Evolutionary conservation across 2,888 invertebrate species (phyloP).

Genomic region (Drosophila pseudotakahashii): DNA sequence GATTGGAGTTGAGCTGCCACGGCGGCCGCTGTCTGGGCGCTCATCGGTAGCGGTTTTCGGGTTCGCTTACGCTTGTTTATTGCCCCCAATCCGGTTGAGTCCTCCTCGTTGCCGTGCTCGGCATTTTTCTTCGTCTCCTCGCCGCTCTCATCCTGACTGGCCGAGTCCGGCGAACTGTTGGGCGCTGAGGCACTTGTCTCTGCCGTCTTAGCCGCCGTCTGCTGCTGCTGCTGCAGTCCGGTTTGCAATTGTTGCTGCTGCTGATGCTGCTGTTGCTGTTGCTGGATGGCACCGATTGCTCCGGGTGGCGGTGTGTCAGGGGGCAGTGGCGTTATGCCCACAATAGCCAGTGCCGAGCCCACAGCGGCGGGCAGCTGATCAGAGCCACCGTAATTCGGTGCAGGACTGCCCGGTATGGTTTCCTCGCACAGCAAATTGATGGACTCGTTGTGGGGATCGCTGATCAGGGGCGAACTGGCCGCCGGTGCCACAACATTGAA

Average conservation of each 20-base stretch:
- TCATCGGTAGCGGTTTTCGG: constrained; percentile 83
- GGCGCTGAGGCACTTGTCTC: constrained; percentile 49
- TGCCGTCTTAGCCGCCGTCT: neutral
- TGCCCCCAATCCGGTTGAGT: neutral
- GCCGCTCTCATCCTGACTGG: constrained; percentile 84
- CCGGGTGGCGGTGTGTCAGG: constrained; percentile 40
- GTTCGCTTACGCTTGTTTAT: constrained; percentile 85
- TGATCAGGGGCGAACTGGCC: constrained; percentile 56
- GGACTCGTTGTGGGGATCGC: constrained; percentile 85
- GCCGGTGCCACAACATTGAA: constrained; percentile 49
- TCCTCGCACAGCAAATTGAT: constrained; percentile 93
- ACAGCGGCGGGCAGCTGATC: constrained; percentile 23
- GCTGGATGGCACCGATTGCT: constrained; percentile 7
- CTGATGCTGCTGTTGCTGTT: neutral
- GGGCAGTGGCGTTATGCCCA: constrained; percentile 40
- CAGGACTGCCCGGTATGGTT: constrained; percentile 95
- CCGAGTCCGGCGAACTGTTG: constrained; percentile 82
- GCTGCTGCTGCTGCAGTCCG: neutral
- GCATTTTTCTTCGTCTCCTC: constrained; percentile 68
- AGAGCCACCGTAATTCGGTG: constrained; percentile 86
- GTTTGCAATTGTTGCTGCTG: neutral
- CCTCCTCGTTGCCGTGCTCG: constrained; percentile 61
- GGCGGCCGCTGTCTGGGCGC: constrained; percentile 62
- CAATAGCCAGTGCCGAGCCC: constrained; percentile 13
- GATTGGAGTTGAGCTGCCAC: constrained; percentile 77